These are phyloP conservation scores for Phylloscopus trochiloides DNA, from an alignment of 2,113 vertebrate species.

Conservation along the genomic window DNA sequence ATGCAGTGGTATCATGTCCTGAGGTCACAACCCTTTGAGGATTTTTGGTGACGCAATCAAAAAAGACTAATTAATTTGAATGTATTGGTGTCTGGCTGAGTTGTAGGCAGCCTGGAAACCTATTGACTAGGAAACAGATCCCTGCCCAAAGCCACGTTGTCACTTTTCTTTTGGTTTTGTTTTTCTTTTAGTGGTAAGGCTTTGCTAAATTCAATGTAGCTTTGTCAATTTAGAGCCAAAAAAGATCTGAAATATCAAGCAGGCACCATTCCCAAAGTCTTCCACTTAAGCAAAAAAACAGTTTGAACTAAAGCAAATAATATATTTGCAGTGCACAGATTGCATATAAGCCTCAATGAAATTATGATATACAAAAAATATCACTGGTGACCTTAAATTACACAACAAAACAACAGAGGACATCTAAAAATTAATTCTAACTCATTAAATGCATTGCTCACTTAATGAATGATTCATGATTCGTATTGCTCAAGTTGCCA, in stretches of 20 bases:
- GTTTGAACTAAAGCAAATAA: neutral
- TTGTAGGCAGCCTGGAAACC: neutral
- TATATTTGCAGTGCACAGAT: neutral
- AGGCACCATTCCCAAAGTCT: neutral
- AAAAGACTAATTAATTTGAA: neutral
- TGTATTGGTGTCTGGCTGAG: neutral
- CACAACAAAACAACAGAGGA: neutral
- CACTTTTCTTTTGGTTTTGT: neutral
- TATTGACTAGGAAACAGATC: neutral
- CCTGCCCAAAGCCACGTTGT: neutral
- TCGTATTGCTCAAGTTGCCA: neutral
- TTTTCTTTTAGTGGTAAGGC: neutral
- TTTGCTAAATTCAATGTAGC: neutral
- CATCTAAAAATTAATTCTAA: conserved; percentile 8
- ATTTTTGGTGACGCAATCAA: neutral
- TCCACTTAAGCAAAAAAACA: neutral
- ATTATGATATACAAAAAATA: neutral
- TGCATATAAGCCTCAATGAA: neutral
- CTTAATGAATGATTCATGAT: conserved; percentile 25
- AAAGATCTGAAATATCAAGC: neutral
- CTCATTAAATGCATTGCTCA: conserved; percentile 17
- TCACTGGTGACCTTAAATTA: neutral
- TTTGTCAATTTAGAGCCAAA: neutral
- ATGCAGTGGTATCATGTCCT: neutral
- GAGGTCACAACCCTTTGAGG: neutral